Evolutionary conservation across 2,888 invertebrate species (phyloP).

Genomic region (Prenolepis imparis): DNA sequence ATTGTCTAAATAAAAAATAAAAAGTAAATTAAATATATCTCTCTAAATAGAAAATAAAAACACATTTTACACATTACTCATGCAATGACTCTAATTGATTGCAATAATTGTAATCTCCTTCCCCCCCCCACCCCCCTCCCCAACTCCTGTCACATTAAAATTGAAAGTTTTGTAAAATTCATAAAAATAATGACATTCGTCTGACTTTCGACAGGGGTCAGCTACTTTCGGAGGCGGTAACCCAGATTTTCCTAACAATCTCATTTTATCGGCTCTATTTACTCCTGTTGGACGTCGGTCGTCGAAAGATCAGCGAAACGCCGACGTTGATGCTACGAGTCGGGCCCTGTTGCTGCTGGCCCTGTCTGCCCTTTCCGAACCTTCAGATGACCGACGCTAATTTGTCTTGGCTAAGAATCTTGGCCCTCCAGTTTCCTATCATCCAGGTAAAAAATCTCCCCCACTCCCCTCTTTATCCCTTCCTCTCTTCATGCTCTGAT

Average conservation of each 20-base stretch:
- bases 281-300: slow-evolving; percentile 88
- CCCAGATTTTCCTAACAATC: slow-evolving; percentile 90
- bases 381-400: slow-evolving; percentile 82
- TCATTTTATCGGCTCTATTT: slow-evolving; percentile 91
- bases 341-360: slow-evolving; percentile 92
- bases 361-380: slow-evolving; percentile 87
- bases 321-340: slow-evolving; percentile 89
- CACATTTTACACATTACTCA: background rate
- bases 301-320: slow-evolving; percentile 86
- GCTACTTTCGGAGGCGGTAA: slow-evolving; percentile 90
- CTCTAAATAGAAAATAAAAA: background rate
- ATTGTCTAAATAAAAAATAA: background rate
- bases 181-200: slow-evolving; percentile 4
- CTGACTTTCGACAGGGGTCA: slow-evolving; percentile 86
- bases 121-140: too few species aligned
- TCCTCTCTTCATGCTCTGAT: slow-evolving; percentile 3
- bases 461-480: too few species aligned
- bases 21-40: background rate
- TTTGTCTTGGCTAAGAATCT: slow-evolving; percentile 86
- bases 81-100: background rate
- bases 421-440: slow-evolving; percentile 91
- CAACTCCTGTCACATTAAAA: slow-evolving; percentile 12
- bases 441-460: slow-evolving; percentile 88
- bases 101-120: background rate
- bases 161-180: background rate